A percentile compares a stretch with the other conserved stretches of the same genome.
These are phyloP conservation scores for Sycophaga agraensis DNA, from an alignment of 1,140 invertebrate species.

Conservation along the genomic window DNA sequence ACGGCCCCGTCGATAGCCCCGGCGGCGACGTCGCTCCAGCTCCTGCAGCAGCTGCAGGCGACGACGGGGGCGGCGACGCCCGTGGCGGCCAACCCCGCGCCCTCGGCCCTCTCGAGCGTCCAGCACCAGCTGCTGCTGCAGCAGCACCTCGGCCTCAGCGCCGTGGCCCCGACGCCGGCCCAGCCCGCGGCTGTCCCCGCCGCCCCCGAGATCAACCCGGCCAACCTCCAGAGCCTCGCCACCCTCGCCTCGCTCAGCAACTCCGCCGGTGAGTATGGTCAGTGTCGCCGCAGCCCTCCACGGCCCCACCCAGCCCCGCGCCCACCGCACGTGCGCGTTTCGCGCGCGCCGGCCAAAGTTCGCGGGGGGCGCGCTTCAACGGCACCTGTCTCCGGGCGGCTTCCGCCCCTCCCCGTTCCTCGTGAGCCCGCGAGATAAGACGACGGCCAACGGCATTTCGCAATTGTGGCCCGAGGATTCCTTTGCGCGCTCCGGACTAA, in stretches of 20 bases:
- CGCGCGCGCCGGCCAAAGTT: neutral
- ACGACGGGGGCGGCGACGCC: constrained; percentile 65
- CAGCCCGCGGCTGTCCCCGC: constrained; percentile 43
- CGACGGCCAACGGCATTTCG: too few species aligned
- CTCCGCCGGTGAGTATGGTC: constrained; percentile 53
- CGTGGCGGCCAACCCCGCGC: constrained; percentile 64
- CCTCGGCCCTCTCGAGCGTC: constrained; percentile 48
- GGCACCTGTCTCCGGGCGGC: too few species aligned
- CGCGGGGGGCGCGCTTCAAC: too few species aligned
- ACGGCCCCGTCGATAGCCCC: constrained; percentile 68
- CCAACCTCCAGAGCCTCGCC: constrained; percentile 66
- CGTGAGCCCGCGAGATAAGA: too few species aligned
- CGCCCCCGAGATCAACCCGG: constrained; percentile 58
- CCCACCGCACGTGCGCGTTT: too few species aligned
- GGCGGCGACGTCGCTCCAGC: constrained; percentile 68
- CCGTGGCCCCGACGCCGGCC: constrained; percentile 46
- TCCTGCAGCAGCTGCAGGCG: constrained; percentile 76
- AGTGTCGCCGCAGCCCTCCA: constrained; percentile 37
- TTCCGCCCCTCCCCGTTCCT: too few species aligned
- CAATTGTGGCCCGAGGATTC: too few species aligned
- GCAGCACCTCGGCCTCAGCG: constrained; percentile 67
- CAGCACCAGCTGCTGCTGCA: constrained; percentile 60
- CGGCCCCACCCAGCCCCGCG: too few species aligned
- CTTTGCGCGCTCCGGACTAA: too few species aligned
- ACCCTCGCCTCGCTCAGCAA: constrained; percentile 61